phyloP scores from a whole-genome alignment of 2,888 invertebrate species.

The Platypus cylindrus region DNA sequence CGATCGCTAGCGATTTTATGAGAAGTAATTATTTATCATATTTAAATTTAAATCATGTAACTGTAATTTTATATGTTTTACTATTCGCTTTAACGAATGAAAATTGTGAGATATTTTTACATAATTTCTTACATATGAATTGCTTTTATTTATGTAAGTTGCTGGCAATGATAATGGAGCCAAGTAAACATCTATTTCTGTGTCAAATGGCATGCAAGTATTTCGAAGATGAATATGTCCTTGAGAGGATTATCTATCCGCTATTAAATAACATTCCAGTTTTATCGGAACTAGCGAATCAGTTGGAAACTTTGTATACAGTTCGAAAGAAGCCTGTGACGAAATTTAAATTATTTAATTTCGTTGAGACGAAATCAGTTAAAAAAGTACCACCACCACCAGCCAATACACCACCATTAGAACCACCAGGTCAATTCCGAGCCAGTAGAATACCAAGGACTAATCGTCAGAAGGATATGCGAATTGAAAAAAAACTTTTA shows the following conservation, averaged over 20 bases:
- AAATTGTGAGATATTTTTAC: conserved; percentile 19
- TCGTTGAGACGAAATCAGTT: conserved; percentile 7
- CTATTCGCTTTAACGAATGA: conserved; percentile 24
- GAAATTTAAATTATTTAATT: conserved; percentile 19
- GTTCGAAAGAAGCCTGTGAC: conserved; percentile 17
- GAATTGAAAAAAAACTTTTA: neutral
- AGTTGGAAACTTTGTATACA: conserved; percentile 8
- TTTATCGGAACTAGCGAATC: conserved; percentile 17
- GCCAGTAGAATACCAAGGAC: conserved; percentile 7
- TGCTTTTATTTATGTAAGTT: conserved; percentile 22
- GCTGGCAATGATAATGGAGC: conserved; percentile 36
- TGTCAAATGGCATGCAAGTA: conserved; percentile 37
- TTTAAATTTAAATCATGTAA: conserved; percentile 18
- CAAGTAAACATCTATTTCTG: conserved; percentile 36
- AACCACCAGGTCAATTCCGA: conserved; percentile 4
- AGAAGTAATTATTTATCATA: conserved; percentile 15
- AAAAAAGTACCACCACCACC: conserved; percentile 13
- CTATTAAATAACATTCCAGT: conserved; percentile 30
- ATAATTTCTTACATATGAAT: conserved; percentile 18
- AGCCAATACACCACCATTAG: conserved; percentile 14
- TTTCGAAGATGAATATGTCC: conserved; percentile 41
- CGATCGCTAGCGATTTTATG: conserved; percentile 19
- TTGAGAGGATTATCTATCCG: conserved; percentile 39
- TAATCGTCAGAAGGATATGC: neutral
- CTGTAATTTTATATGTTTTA: conserved; percentile 21